Percentiles rank a stretch among this genome's conserved stretches.
Evolutionary conservation across 2,113 vertebrate genomes (phyloP).

Genomic region (Lamprotornis superbus): DNA sequence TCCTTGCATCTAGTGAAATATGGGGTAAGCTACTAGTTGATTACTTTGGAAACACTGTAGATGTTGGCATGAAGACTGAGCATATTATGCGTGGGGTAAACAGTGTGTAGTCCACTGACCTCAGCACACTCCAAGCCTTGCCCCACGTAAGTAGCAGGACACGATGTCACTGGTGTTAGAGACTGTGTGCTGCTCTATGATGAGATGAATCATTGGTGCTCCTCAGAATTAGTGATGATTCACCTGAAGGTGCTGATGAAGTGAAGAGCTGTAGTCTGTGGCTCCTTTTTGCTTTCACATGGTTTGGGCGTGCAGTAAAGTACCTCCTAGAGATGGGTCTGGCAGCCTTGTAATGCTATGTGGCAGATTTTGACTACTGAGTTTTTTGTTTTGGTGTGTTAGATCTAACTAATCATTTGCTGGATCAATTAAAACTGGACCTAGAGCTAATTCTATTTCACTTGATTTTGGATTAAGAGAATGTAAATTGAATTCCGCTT

Average conservation of each 20-base stretch:
- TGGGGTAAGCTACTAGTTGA: background rate
- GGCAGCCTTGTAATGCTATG: background rate
- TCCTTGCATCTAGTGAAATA: background rate
- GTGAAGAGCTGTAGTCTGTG: background rate
- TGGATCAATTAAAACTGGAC: background rate
- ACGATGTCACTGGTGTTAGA: rapidly evolving
- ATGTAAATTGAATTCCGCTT: background rate
- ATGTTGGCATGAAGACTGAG: background rate
- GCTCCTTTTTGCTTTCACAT: background rate
- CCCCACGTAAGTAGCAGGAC: rapidly evolving
- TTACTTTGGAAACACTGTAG: background rate
- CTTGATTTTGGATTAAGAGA: background rate
- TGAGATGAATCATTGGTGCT: background rate
- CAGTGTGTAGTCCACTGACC: background rate
- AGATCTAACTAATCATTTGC: background rate
- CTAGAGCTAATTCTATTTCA: background rate
- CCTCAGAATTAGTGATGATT: background rate
- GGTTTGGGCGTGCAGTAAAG: background rate
- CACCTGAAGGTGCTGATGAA: background rate
- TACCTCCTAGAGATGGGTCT: background rate
- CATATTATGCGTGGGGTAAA: rapidly evolving
- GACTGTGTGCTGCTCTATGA: background rate
- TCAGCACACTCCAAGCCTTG: background rate
- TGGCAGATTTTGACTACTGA: background rate
- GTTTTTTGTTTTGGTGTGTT: background rate